These are phyloP conservation scores for Sericinus montela DNA, from an alignment of 2,888 invertebrate genomes.

Conservation along the genomic window DNA sequence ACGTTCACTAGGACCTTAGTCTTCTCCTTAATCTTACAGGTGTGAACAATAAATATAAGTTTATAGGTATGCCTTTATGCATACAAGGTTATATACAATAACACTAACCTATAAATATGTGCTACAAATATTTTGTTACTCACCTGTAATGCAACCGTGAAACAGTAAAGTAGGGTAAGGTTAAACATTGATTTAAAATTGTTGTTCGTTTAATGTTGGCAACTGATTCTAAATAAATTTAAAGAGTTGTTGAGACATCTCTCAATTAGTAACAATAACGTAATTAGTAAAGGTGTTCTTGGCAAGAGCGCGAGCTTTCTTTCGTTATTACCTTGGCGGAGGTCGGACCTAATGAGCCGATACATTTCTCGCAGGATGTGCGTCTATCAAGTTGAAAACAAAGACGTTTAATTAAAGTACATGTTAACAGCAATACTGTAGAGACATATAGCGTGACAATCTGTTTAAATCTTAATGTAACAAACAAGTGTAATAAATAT, in stretches of 20 bases:
- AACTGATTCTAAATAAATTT: slow-evolving; percentile 9
- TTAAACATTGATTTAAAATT: slow-evolving; percentile 6
- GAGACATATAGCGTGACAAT: too few relatives aligned
- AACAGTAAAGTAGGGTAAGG: slow-evolving; percentile 15
- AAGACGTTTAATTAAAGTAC: too few relatives aligned
- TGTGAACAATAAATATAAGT: background rate
- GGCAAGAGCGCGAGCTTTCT: slow-evolving; percentile 12
- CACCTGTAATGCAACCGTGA: slow-evolving; percentile 13
- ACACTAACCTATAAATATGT: background rate
- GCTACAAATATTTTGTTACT: background rate
- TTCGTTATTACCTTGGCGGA: background rate
- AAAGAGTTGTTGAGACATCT: slow-evolving; percentile 12
- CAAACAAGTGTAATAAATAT: too few relatives aligned
- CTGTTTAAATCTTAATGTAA: too few relatives aligned
- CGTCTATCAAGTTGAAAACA: too few relatives aligned
- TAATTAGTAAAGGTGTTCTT: slow-evolving; percentile 2
- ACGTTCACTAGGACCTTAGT: background rate
- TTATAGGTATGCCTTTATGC: background rate
- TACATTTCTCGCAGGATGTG: background rate
- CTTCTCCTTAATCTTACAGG: background rate
- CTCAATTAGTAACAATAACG: slow-evolving; percentile 17
- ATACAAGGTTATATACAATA: background rate
- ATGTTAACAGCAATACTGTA: too few relatives aligned
- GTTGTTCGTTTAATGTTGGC: slow-evolving; percentile 8
- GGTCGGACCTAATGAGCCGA: slow-evolving; percentile 9